Evolutionary conservation across 2,797 vertebrate genomes (phyloP), one percentile per base, ranked within the genome.

Genomic region (Synaphobranchus kaupii): DNA sequence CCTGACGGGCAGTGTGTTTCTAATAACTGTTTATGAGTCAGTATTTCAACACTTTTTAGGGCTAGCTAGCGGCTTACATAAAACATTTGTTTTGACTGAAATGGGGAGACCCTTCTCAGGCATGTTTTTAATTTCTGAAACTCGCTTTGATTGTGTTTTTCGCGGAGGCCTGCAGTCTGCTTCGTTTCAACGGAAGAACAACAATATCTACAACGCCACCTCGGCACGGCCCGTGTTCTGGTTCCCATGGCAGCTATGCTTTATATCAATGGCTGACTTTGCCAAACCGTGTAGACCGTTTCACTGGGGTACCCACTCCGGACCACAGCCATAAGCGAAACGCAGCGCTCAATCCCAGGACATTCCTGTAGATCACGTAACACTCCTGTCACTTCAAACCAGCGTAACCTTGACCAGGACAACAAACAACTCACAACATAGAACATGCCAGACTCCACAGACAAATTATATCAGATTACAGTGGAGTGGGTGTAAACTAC

Each of bases 401-500:
- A 80, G 31, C 0, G 22, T 48, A 25, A 80, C 76, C 22, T 20
- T 9, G 76, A 22, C 17, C 76, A 80, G 39, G 44, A 44, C 44
- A 80, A n/a, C 20, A 44, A 7, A 8, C n/a, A n/a, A 8, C 73
- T 78, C 34, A 78, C 4, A 91, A 93, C 94, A 94, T 90, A 94
- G 91, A 86, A 91, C 88, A 89, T 90, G 89, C 87, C 86, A 89
- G 88, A 89, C 89, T 93, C 92, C 89, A 91, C 39, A 34, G 87
- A 83, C 83, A 1, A 58, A 86, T 54, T 86, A 89, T 91, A 93
- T 94, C 91, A 92, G 92, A 92, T 95, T 94, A 94, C 91, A 84
- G 87, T 87, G 85, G 90, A 92, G 90, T 39, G 89, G 88, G 88
- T 93, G 92, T 94, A 93, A 94, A 95, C 94, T 92, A 94, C 94